phyloP scores from a whole-genome alignment of 2,797 vertebrate genomes.

The Columba guinea region DNA sequence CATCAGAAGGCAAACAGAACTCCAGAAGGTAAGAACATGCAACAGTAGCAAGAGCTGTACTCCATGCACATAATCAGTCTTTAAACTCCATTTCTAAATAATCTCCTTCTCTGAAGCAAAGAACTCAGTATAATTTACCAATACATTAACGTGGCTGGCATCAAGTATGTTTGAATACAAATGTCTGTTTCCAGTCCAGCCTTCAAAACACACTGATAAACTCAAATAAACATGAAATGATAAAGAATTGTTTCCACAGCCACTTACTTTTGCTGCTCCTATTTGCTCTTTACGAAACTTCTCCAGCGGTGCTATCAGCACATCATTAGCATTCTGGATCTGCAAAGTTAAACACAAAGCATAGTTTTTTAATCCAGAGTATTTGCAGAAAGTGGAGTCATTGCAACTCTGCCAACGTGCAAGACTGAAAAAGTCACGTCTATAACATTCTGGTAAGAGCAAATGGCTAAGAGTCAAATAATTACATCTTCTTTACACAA shows the following conservation, averaged over 20 bases:
- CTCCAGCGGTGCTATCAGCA: constrained; percentile 94
- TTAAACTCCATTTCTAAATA: not conserved
- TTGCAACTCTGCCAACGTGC: not conserved
- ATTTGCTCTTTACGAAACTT: constrained; percentile 99
- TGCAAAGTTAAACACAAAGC: constrained; percentile 76
- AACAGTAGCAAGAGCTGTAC: not conserved
- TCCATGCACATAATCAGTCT: not conserved
- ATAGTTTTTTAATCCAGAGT: constrained; percentile 8
- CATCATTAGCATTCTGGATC: constrained; percentile 98
- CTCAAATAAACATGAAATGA: constrained; percentile 22
- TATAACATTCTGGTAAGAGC: not conserved
- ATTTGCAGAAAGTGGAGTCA: not conserved
- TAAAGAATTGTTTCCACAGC: not conserved
- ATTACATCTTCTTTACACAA: not conserved
- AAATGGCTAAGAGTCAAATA: not conserved
- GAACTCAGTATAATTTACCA: not conserved
- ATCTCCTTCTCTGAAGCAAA: not conserved
- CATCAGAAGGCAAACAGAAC: not conserved
- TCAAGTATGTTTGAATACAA: not conserved
- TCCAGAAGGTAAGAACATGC: not conserved
- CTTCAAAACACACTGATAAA: constrained; percentile 14
- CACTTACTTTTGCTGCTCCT: constrained; percentile 96
- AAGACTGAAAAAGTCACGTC: not conserved
- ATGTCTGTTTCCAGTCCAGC: not conserved
- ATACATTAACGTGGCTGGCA: not conserved